Conservation (phyloP, 2,888 invertebrate species). For the Ditula angustiorana region DNA sequence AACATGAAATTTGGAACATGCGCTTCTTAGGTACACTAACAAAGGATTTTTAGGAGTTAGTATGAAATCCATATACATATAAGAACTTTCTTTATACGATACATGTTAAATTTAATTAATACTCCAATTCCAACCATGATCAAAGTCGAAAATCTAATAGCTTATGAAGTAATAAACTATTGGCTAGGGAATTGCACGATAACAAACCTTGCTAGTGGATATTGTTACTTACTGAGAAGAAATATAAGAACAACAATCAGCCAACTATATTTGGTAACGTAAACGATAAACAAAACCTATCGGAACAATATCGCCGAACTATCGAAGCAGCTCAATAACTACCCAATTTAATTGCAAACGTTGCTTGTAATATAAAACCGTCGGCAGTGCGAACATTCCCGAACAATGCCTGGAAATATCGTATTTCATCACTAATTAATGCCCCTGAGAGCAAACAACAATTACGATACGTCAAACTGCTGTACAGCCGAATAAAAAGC, state of each 20-base stretch:
- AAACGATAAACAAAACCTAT: conserved; percentile 43
- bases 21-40: no score
- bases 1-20: no score
- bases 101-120: no score
- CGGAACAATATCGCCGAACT: conserved; percentile 46
- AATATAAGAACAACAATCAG: neutral
- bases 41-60: no score
- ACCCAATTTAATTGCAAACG: conserved; percentile 54
- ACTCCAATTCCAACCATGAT: no score
- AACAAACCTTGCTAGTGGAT: neutral
- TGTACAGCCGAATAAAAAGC: conserved; percentile 60
- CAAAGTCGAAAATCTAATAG: no score
- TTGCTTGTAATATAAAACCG: conserved; percentile 32
- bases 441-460: conserved; percentile 71
- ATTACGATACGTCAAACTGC: conserved; percentile 67
- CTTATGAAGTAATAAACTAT: neutral
- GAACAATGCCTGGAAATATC: conserved; percentile 70
- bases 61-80: no score
- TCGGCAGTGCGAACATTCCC: conserved; percentile 39
- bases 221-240: neutral
- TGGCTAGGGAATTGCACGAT: neutral
- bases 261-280: conserved; percentile 23
- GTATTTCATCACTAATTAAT: conserved; percentile 79
- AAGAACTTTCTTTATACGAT: no score
- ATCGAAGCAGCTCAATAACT: conserved; percentile 52